These are phyloP conservation scores for Phasia obesa DNA, from an alignment of 2,888 invertebrate genomes.

Conservation along the genomic window DNA sequence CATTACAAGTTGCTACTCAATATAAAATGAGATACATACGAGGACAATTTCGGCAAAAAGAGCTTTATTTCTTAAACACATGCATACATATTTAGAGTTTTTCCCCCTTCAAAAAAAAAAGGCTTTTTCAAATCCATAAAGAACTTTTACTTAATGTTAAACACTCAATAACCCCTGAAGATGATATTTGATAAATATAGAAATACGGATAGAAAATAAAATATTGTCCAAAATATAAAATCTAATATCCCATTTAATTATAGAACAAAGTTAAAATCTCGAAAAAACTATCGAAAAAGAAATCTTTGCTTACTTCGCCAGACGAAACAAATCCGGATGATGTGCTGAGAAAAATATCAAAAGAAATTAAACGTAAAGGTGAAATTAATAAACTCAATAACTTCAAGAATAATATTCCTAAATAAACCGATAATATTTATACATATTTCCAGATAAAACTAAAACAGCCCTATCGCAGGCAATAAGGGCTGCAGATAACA, in stretches of 20 bases:
- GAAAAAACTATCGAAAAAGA: slow-evolving; percentile 58
- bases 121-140: no score
- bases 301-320: slow-evolving; percentile 1
- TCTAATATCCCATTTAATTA: neutral
- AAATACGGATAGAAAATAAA: neutral
- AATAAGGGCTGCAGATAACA: slow-evolving; percentile 69
- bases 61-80: no score
- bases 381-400: neutral
- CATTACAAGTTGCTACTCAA: no score
- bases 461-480: slow-evolving; percentile 72
- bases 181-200: neutral
- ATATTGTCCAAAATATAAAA: no score
- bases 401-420: neutral
- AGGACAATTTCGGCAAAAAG: no score
- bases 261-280: slow-evolving; percentile 70
- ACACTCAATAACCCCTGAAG: no score
- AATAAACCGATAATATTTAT: neutral
- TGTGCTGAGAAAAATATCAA: slow-evolving; percentile 9
- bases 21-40: no score
- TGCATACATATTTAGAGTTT: no score
- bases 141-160: no score
- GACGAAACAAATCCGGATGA: slow-evolving; percentile 15
- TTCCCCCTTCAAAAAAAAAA: no score
- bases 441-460: slow-evolving; percentile 73
- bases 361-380: slow-evolving; percentile 72